A percentile compares a stretch with the other conserved stretches of the same genome.
phyloP scores from a whole-genome alignment of 2,113 vertebrate species.

The Heliornis fulica region DNA sequence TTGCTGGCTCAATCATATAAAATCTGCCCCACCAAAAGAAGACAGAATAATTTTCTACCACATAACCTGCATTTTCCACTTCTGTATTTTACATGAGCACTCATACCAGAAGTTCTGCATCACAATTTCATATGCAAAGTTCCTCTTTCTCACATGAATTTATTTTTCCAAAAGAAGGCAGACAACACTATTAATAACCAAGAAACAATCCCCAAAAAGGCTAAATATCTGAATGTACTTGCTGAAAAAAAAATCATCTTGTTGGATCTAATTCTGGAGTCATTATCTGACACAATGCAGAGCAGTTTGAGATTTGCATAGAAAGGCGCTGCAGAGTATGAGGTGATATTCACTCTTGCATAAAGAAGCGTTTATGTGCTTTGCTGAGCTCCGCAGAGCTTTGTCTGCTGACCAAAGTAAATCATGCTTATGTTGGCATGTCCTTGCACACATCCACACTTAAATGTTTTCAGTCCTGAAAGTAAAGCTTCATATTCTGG shows the following conservation, averaged over 20 bases:
- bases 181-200: conserved; percentile 1
- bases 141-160: conserved; percentile 28
- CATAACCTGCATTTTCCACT: background rate
- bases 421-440: background rate
- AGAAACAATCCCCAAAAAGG: background rate
- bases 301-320: background rate
- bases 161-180: conserved; percentile 19
- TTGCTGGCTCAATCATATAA: background rate
- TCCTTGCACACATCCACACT: background rate
- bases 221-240: background rate
- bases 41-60: background rate
- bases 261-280: conserved; percentile 15
- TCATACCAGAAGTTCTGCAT: conserved; percentile 15
- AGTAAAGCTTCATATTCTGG: background rate
- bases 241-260: background rate
- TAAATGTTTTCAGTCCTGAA: background rate
- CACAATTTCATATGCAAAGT: conserved; percentile 12
- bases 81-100: background rate
- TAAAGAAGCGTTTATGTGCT: background rate
- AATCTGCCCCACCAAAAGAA: background rate
- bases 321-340: background rate
- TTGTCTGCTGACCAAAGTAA: background rate
- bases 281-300: background rate
- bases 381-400: background rate
- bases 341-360: background rate